Conservation (phyloP, 2,113 vertebrate species). For the Percina caprodes region DNA sequence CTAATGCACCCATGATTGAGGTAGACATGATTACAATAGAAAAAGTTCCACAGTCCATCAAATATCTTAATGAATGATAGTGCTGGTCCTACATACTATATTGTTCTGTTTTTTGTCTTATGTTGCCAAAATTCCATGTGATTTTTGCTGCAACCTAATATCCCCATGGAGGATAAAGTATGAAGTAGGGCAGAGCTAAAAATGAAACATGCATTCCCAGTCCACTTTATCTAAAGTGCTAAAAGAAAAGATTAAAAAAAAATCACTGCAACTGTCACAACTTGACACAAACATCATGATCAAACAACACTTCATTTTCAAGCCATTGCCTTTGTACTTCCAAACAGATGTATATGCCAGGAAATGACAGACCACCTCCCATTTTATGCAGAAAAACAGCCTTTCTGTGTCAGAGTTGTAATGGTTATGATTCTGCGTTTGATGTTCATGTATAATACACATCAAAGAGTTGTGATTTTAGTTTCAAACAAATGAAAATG, state of each 20-base stretch:
- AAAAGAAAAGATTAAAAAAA: slow-evolving; percentile 30
- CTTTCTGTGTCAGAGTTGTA: slow-evolving; percentile 20
- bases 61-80: too few relatives aligned
- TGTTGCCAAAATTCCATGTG: too few relatives aligned
- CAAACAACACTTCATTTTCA: slow-evolving; percentile 48
- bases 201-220: background rate
- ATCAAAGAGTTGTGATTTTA: slow-evolving; percentile 38
- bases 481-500: slow-evolving; percentile 10
- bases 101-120: too few relatives aligned
- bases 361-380: slow-evolving; percentile 40
- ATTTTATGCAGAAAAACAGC: slow-evolving; percentile 33
- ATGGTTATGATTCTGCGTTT: slow-evolving; percentile 33
- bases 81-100: too few relatives aligned
- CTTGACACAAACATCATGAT: slow-evolving; percentile 55
- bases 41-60: too few relatives aligned
- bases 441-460: slow-evolving; percentile 38
- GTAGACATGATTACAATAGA: too few relatives aligned
- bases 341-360: slow-evolving; percentile 53
- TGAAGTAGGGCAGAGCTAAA: background rate
- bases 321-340: slow-evolving; percentile 47
- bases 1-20: too few relatives aligned
- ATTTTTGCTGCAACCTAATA: too few relatives aligned
- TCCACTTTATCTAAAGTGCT: slow-evolving; percentile 20
- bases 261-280: slow-evolving; percentile 28
- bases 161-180: too few relatives aligned